Evolutionary conservation across 2,113 vertebrate genomes (phyloP).

Genomic region (Psittacula cyanocephala): DNA sequence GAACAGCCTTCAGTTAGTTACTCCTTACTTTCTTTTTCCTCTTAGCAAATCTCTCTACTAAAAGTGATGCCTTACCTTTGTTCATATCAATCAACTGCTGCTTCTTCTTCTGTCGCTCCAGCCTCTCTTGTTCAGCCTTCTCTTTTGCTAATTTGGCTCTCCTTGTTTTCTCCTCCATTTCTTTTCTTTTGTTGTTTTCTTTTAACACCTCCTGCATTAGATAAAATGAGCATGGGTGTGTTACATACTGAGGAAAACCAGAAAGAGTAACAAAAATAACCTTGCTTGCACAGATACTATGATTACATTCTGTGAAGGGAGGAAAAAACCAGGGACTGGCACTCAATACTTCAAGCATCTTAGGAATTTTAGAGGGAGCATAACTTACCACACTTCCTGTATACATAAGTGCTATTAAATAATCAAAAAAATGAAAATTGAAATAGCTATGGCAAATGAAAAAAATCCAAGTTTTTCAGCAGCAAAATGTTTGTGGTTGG

Average conservation of each 20-base stretch:
- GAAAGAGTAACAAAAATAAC: neutral
- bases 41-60: neutral
- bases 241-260: neutral
- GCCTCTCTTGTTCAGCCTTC: slow-evolving; percentile 93
- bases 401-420: neutral
- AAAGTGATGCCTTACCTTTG: slow-evolving; percentile 84
- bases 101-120: slow-evolving; percentile 95
- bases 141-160: slow-evolving; percentile 97
- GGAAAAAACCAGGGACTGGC: neutral
- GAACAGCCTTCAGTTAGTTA: neutral
- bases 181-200: slow-evolving; percentile 95
- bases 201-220: slow-evolving; percentile 88
- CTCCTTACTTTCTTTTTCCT: neutral
- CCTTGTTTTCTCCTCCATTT: slow-evolving; percentile 95
- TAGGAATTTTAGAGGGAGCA: neutral
- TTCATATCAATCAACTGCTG: slow-evolving; percentile 98
- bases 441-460: neutral
- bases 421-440: neutral
- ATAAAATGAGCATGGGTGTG: neutral
- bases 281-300: neutral
- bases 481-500: neutral
- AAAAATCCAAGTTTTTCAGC: neutral
- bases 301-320: accelerated
- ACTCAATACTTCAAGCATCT: neutral
- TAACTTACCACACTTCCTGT: neutral